Percentiles rank a stretch among this genome's conserved stretches.
These are phyloP conservation scores for Tenthredo amoena DNA, from an alignment of 2,888 invertebrate species.

Conservation along the genomic window DNA sequence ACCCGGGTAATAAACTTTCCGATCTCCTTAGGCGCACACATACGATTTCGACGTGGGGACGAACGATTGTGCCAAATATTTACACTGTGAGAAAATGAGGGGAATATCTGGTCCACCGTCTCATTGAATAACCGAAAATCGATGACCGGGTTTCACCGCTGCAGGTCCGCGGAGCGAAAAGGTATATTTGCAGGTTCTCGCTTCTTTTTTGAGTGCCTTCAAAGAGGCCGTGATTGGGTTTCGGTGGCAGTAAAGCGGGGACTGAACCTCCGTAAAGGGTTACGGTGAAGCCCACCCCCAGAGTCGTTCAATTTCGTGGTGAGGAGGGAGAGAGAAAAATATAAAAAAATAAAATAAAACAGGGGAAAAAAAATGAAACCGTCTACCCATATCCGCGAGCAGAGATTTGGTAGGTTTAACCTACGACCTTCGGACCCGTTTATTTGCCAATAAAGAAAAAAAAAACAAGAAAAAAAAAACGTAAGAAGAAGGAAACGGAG, in stretches of 20 bases:
- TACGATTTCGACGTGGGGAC: conserved; percentile 59
- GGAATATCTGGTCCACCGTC: not conserved
- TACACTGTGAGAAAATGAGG: not conserved
- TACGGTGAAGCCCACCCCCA: not conserved
- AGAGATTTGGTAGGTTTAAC: not conserved
- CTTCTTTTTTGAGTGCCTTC: conserved; percentile 35
- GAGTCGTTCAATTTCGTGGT: conserved; percentile 43
- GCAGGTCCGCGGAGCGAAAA: not conserved
- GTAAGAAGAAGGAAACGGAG: not conserved
- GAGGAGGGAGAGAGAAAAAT: conserved; percentile 36
- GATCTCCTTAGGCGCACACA: not conserved
- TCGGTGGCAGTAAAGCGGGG: conserved; percentile 34
- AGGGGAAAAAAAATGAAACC: conserved; percentile 35
- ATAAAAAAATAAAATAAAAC: conserved; percentile 40
- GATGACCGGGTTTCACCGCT: not conserved
- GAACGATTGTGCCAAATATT: not conserved
- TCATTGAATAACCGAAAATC: conserved; percentile 19
- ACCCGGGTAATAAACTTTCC: not conserved
- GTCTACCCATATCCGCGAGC: conserved; percentile 48
- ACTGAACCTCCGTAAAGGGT: conserved; percentile 39
- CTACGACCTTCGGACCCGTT: not conserved
- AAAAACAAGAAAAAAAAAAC: not conserved
- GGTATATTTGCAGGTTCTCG: conserved; percentile 44
- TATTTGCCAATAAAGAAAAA: conserved; percentile 13
- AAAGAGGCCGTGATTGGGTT: conserved; percentile 47